Evolutionary conservation across 2,797 vertebrate genomes (phyloP), one percentile per base, ranked within the genome.

Genomic region (Tauraco hartlaubi): DNA sequence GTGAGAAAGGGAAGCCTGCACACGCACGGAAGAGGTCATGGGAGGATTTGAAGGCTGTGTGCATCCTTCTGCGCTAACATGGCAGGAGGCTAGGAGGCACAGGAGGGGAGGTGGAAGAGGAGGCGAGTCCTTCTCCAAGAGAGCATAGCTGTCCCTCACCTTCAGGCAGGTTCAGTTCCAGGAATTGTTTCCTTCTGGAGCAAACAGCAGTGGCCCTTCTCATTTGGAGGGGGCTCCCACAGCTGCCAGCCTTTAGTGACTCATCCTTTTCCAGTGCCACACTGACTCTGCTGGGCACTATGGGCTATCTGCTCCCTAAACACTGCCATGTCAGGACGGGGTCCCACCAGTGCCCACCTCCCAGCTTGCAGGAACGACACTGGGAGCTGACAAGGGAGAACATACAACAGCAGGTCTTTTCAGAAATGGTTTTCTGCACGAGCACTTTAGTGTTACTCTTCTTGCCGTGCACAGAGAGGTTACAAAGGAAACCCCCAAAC

Each of bases 371-470:
- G 48, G 55, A 55, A 58, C 39, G 9, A 17, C 1, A 13, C 88
- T 1, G 46, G 9, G 41, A 20, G 39, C 39, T 19, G 44, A 46
- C 44, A 46, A 48, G 9, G 5, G 20, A 26, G 55, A 0, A 5
- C 1, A 0, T 9, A 6, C 1, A 0, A n/a, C 2, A 6, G 41
- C 55, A 22, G 9, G 7, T 7, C n/a, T 12, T 12, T 43, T 37
- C 78, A 82, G 29, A 64, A 75, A 78, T 19, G 66, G 43, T 54
- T 95, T 93, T 35, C 9, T 26, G 4, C 0, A 0, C 11, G 35
- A 59, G 39, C 2, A 5, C 46, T 87, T 58, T 22, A 18, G 29
- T 29, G 35, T 74, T 43, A 5, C 1, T 86, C 17, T 69, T 69
- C 55, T 71, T 10, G 22, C 13, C 10, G 31, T 4, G 31, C 8